Percentiles rank a stretch among this genome's conserved stretches.
phyloP scores from a whole-genome alignment of 2,113 vertebrate species.

The Charina bottae region DNA sequence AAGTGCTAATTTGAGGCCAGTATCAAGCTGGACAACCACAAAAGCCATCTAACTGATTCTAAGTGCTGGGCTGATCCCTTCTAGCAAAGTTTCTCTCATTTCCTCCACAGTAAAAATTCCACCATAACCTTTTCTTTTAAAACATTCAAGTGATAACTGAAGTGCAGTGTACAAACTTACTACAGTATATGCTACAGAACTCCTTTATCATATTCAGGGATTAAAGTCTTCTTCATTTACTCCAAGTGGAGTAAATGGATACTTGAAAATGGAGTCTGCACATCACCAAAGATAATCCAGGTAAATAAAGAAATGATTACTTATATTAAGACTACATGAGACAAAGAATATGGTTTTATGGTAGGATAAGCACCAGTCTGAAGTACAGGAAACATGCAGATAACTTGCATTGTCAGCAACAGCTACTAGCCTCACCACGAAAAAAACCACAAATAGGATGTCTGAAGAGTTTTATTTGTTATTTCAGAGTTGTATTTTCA shows the following conservation, averaged over 20 bases:
- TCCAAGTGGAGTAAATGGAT: not conserved
- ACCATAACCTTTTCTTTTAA: not conserved
- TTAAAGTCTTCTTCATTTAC: not conserved
- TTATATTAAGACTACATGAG: not conserved
- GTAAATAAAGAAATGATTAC: not conserved
- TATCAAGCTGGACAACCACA: fast-evolving
- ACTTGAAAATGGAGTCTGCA: not conserved
- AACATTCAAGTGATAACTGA: not conserved
- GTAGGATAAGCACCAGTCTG: not conserved
- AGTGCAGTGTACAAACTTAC: not conserved
- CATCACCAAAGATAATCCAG: not conserved
- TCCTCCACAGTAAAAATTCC: not conserved
- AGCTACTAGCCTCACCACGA: not conserved
- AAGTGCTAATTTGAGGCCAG: conserved; percentile 28
- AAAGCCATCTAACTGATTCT: not conserved
- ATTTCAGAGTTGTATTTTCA: not conserved
- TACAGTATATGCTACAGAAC: not conserved
- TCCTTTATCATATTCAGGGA: not conserved
- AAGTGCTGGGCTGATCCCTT: not conserved
- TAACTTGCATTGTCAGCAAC: not conserved
- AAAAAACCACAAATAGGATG: not conserved
- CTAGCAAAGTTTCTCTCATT: not conserved
- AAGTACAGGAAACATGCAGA: not conserved
- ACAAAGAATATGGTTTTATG: not conserved
- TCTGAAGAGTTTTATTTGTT: not conserved